Evolutionary conservation across 92 coral and sea anemone species (phyloP), one percentile per base, ranked within the genome.

Genomic region (Epizoanthus rinbou): DNA sequence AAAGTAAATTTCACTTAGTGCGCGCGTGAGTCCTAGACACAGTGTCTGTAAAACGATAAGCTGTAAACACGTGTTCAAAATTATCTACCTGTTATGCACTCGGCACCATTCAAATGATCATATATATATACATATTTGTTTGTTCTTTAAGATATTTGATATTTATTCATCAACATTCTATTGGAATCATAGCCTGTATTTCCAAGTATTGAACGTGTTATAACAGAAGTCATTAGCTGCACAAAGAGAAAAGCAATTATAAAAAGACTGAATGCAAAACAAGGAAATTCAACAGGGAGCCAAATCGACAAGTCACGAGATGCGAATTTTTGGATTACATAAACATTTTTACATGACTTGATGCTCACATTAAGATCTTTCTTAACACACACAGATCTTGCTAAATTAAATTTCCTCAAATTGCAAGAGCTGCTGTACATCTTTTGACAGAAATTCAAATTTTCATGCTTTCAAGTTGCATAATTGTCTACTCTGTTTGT

Each of bases 281-380:
- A 88, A 79, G 75, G 84, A 75, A 67, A 69, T 43, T 65, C 64
- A 69, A 72, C 57, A 35, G 80, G 81, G 62, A 73, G 78, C 52
- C 37, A 37, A 33, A 52, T 45, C 47, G 16, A 28, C 10, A 68
- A 86, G 91, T 88, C 91, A 88, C 91, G 91, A 84, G 70, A 84
- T 76, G 47, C 63, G 8, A 64, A 71, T 19, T 24, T 67, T 1
- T 2, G 19, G 41, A 73, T 56, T 71, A 22, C 22, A 57, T n/a
- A 54, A 22, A 62, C 43, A 45, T 7, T 2, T 53, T 33, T 14
- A 35, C 37, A 69, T 23, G 47, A 9, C 28, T 15, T 10, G 23
- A 57, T 70, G 31, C 11, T 4, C n/a, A 58, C 59, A 21, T 41
- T 6, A 41, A 41, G 23, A 14, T 18, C 9, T 37, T 54, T 60